A percentile compares a stretch with the other conserved stretches of the same genome.
These are phyloP conservation scores for Coelogynopora nodosa DNA, from an alignment of 2,888 invertebrate genomes.

Conservation along the genomic window DNA sequence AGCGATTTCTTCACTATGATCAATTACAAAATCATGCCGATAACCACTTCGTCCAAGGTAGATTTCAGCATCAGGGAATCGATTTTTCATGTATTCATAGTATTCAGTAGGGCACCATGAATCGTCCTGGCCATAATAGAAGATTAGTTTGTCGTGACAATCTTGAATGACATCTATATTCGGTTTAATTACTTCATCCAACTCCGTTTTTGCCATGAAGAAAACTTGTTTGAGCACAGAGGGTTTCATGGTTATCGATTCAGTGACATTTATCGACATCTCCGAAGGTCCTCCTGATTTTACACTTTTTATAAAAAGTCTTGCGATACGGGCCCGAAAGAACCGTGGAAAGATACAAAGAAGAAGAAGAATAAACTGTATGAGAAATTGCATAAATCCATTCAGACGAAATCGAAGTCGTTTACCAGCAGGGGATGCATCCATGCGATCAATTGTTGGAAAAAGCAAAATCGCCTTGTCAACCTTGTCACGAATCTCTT, in stretches of 20 bases:
- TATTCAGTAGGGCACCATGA: slow-evolving; percentile 77
- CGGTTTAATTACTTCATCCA: slow-evolving; percentile 70
- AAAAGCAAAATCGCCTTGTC: slow-evolving; percentile 69
- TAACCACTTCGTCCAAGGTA: slow-evolving; percentile 67
- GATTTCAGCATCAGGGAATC: slow-evolving; percentile 66
- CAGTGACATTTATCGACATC: neutral
- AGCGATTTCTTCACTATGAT: slow-evolving; percentile 59
- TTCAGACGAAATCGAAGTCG: slow-evolving; percentile 50
- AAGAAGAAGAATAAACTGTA: slow-evolving; percentile 53
- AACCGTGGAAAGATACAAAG: slow-evolving; percentile 52
- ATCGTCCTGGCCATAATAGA: slow-evolving; percentile 77
- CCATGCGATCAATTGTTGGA: slow-evolving; percentile 81
- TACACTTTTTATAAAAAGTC: neutral
- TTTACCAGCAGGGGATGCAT: slow-evolving; percentile 72
- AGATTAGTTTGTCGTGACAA: slow-evolving; percentile 69
- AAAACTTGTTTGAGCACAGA: slow-evolving; percentile 51
- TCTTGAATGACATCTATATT: slow-evolving; percentile 68
- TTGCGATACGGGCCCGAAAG: slow-evolving; percentile 50
- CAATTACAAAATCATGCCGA: slow-evolving; percentile 77
- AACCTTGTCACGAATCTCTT: slow-evolving; percentile 56
- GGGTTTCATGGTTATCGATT: slow-evolving; percentile 7
- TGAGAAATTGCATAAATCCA: slow-evolving; percentile 52
- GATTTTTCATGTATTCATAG: slow-evolving; percentile 68
- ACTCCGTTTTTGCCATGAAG: slow-evolving; percentile 67
- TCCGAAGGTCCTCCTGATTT: neutral